Base-by-base conservation (phyloP, 2,888 invertebrate species). In the Phrixothrix hirtus region DNA sequence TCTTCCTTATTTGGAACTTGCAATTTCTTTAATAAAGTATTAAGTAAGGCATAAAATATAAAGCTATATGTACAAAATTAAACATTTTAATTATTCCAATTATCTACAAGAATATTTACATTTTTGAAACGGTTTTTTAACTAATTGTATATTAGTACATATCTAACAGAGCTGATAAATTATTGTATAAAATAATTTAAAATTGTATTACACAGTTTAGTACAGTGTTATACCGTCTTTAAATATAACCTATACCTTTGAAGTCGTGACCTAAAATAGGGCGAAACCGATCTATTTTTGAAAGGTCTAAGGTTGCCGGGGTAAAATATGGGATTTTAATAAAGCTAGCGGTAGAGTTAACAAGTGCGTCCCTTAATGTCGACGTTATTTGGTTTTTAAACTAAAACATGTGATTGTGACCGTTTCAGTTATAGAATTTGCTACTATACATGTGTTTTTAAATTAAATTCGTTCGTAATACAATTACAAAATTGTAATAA, bases 301-400 rank as follows among this genome's bases (percentile, higher is more conserved):
- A 14, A 46, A 52, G 42, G 42, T 48, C 44, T 53, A 35, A 34
- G 47, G 49, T 45, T 37, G 43, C 45, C 54, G 34, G 54, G 54
- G 49, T 29, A 37, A 48, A 25, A 25, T 32, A 34, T 36, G 27
- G 15, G 32, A 38, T 30, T 47, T 37, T 44, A 38, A 44, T 38
- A 48, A 25, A 46, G 35, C 38, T 11, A 13, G 35, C 52, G 14
- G 41, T 29, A 16, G 35, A 25, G 46, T 30, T 39, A 38, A 38
- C 31, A 31, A 38, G 38, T 39, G 17, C 26, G 48, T 27, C n/a
- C n/a, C n/a, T 21, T 34, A 14, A 12, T 13, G 21, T 42, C 12
- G 13, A 12, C 39, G 39, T 31, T 39, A 32, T 38, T 38, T 25
- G 30, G 15, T 14, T 10, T 14, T 32, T 38, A 34, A 32, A 16